Conservation (phyloP, 2,888 invertebrate genomes). For the Idaea dimidiata region DNA sequence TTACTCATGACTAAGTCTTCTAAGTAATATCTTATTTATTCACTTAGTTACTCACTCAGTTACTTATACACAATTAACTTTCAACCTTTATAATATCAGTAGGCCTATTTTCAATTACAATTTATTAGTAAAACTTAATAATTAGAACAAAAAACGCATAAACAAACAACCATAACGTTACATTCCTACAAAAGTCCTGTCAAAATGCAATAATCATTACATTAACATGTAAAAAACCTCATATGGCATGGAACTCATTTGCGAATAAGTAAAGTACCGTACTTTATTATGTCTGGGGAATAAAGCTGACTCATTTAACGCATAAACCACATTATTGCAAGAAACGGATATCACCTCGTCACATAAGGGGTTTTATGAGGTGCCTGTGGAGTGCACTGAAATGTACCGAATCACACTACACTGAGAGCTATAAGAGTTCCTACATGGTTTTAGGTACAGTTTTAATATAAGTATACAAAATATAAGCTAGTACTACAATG, state of each 20-base stretch:
- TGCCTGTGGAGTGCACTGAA: not conserved
- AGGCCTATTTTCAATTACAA: not conserved
- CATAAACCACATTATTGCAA: constrained; percentile 1
- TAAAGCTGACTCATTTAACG: not conserved
- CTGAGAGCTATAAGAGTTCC: not conserved
- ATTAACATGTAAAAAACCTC: not conserved
- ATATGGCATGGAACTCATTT: not conserved
- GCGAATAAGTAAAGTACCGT: not conserved
- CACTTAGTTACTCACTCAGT: no score
- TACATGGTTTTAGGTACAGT: no score
- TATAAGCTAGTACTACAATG: no score
- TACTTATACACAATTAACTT: no score
- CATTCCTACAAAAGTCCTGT: not conserved
- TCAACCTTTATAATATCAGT: not conserved
- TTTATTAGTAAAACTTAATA: not conserved
- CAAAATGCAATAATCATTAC: not conserved
- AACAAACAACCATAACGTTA: not conserved
- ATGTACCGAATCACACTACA: not conserved
- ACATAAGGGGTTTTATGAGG: not conserved
- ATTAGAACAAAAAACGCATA: not conserved
- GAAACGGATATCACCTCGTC: not conserved
- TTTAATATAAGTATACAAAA: no score
- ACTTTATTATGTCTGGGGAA: not conserved
- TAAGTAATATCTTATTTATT: no score
- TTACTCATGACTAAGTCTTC: no score